A percentile compares a stretch with the other conserved stretches of the same genome.
These are phyloP conservation scores for Drosophila ohnishii DNA, from an alignment of 1,140 invertebrate genomes.

Conservation along the genomic window DNA sequence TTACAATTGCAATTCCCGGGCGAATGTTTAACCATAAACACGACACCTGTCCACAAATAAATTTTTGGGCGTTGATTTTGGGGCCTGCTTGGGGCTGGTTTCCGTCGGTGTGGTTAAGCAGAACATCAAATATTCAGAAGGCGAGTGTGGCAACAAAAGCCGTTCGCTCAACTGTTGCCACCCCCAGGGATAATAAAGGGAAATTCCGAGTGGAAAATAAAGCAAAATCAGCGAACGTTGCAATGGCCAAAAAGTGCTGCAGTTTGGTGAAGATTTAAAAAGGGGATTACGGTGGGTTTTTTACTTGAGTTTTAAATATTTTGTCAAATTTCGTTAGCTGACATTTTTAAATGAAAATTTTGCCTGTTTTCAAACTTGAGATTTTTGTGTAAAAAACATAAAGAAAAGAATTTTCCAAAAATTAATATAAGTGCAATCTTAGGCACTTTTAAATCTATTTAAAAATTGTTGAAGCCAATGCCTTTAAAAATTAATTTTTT, in stretches of 20 bases:
- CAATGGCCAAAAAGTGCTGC: neutral
- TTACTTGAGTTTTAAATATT: neutral
- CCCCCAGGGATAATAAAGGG: constrained; percentile 9
- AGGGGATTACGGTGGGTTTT: neutral
- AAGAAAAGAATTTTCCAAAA: no score
- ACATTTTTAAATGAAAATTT: neutral
- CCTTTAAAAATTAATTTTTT: neutral
- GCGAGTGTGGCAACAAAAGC: constrained; percentile 26
- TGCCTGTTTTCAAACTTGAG: no score
- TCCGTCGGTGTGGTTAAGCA: constrained; percentile 20
- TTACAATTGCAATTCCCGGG: constrained; percentile 46
- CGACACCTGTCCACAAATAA: constrained; percentile 49
- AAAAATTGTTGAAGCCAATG: neutral
- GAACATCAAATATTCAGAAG: constrained; percentile 46
- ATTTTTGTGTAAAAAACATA: no score
- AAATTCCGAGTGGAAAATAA: constrained; percentile 7
- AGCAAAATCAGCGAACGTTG: neutral
- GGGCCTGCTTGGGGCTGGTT: neutral
- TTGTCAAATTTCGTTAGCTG: no score
- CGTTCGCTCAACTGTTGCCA: constrained; percentile 17
- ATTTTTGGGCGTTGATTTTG: constrained; percentile 39
- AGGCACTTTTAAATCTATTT: neutral
- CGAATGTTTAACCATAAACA: constrained; percentile 49
- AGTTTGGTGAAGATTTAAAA: neutral
- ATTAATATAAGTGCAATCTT: no score